A percentile compares a stretch with the other conserved stretches of the same genome.
Conservation (phyloP, 2,113 vertebrate genomes). For the Notarius lentiginosus region DNA sequence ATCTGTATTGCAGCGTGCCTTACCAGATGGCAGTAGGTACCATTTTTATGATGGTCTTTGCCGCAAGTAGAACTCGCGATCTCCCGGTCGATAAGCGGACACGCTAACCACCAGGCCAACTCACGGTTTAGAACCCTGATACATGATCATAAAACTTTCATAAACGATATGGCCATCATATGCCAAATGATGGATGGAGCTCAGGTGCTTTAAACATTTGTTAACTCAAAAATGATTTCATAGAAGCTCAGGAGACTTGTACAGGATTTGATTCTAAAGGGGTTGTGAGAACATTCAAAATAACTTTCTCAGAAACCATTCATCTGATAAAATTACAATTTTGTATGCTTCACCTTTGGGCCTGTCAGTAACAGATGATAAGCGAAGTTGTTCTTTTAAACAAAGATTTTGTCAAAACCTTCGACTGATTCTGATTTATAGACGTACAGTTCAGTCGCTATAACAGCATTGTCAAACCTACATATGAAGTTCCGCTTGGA, state of each 20-base stretch:
- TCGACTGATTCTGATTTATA: neutral
- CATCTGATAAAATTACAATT: neutral
- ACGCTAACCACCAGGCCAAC: no score
- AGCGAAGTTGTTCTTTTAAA: neutral
- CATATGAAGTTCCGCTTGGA: neutral
- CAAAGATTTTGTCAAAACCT: neutral
- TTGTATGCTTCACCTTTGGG: neutral
- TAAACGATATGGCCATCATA: neutral
- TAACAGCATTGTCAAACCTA: neutral
- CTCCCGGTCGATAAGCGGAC: no score
- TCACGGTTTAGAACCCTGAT: no score
- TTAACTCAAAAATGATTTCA: neutral
- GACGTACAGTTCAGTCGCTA: neutral
- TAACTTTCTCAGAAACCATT: neutral
- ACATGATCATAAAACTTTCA: neutral
- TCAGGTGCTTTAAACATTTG: neutral
- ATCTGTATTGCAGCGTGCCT: no score
- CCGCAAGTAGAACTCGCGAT: no score
- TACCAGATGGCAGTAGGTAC: no score
- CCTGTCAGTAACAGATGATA: neutral
- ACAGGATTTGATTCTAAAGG: neutral
- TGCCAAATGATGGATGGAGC: neutral
- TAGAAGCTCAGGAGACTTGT: neutral
- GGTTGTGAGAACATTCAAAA: neutral
- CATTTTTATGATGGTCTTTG: no score